Base-by-base conservation (phyloP, 2,797 vertebrate species). In the Pampus argenteus region DNA sequence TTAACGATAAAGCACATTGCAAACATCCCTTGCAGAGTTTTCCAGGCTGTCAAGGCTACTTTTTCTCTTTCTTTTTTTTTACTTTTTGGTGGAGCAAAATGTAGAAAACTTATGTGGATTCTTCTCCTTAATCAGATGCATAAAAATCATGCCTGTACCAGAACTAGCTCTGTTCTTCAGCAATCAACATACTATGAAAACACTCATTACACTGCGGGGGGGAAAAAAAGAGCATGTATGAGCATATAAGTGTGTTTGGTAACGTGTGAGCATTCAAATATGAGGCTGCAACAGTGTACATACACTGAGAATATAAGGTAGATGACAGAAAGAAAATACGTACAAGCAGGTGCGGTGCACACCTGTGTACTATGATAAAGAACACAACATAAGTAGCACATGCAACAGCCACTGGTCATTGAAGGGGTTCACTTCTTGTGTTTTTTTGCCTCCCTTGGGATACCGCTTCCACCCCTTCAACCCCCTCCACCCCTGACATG, bases 401-500 rank as follows among this genome's bases (percentile, higher is more conserved):
- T 17, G 49, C 42, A 65, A 50, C 66, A 57, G 50, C 26, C 34
- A 68, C 22, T 48, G 52, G 29, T 56, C 28, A 0, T 14, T 71
- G 71, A 51, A 58, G 58, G 63, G 68, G 50, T 72, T 77, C 62
- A 61, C 60, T 59, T 48, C 47, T 60, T 76, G 74, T 65, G 80
- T 75, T 71, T 77, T 77, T 81, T 81, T 11, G 45, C 72, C 66
- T 87, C 89, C 81, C 84, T 28, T 1, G 55, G 82, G 86, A 87
- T 60, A 8, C 17, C 57, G 31, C 61, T 62, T 63, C 57, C 67
- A 73, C 62, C 67, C 47, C 62, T 78, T 71, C 57, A 65, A 73
- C 62, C 67, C 47, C 62, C 76, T 71, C 81, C 78, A 84, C 57
- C 66, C 49, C 74, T 82, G 88, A 91, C 86, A 87, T n/a, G 66